Percentiles rank a stretch among this genome's conserved stretches.
phyloP scores from a whole-genome alignment of 2,113 vertebrate genomes.

The Herpetotheres cachinnans region DNA sequence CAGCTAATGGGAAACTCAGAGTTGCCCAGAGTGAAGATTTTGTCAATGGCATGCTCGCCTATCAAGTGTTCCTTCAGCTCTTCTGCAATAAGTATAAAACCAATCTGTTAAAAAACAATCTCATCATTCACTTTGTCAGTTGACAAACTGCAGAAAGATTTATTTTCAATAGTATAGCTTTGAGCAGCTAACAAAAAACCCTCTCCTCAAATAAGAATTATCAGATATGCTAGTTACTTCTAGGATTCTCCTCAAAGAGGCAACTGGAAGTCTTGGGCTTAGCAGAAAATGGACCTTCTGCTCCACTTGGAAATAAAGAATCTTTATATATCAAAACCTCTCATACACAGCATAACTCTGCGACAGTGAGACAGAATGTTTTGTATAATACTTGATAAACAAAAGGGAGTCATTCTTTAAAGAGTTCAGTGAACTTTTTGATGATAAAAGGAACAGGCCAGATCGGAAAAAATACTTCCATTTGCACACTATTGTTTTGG shows the following conservation, averaged over 20 bases:
- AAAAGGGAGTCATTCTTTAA: neutral
- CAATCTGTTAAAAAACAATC: constrained; percentile 14
- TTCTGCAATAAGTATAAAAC: constrained; percentile 78
- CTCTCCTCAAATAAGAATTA: neutral
- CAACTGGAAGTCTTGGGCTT: neutral
- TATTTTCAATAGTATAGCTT: neutral
- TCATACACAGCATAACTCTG: neutral
- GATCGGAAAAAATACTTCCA: no score
- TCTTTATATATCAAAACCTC: neutral
- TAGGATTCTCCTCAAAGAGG: neutral
- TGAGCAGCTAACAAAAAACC: neutral
- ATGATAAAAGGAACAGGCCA: neutral
- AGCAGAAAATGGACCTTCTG: neutral
- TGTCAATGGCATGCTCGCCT: constrained; percentile 88
- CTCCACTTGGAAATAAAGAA: neutral
- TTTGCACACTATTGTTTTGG: neutral
- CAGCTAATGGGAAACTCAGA: constrained; percentile 94
- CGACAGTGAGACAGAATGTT: neutral
- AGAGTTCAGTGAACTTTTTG: neutral
- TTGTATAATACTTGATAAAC: neutral
- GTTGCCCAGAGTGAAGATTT: constrained; percentile 95
- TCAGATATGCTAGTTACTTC: neutral
- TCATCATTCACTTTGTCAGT: neutral
- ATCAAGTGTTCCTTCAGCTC: constrained; percentile 92
- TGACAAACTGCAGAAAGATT: neutral